Evolutionary conservation across 2,888 invertebrate genomes (phyloP), one percentile per base, ranked within the genome.

Genomic region (Molanna angustata): DNA sequence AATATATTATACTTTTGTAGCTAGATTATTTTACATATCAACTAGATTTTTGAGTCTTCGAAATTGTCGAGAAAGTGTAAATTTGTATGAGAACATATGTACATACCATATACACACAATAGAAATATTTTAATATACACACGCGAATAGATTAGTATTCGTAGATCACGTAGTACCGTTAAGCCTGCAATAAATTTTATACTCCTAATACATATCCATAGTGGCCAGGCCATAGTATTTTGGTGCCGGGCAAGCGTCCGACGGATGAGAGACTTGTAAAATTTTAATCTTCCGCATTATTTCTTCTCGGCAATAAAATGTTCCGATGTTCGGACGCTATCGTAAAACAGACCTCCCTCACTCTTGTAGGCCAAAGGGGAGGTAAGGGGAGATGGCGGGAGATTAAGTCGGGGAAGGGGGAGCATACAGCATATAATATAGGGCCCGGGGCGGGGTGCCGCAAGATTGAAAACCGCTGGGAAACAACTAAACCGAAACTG

Each of bases 241-340:
- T 35, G 16, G 22, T n/a, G 42, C 19, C 46, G 20, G 13, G 22
- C 49, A 22, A 13, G n/a, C 42, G 35, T 19, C 9, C 33, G 16
- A 18, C 22, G 19, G 27, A 42, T 42, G 33, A 35, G 33, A 45
- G 41, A 53, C 57, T 53, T 57, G 57, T 57, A 54, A 57, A 57
- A 54, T 57, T 57, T 57, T 57, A 57, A 57, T 57, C 57, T 49
- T 47, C 50, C 53, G 57, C 57, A 57, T 57, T 57, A 57, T 57
- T 57, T 57, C 50, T 57, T 49, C 22, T 47, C 47, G 48, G 57
- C 57, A 57, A 54, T 57, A 57, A 57, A 57, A 57, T 57, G 57
- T 40, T 57, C 53, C 57, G 53, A 57, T 57, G 48, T 52, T 18
- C 51, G 53, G 53, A 49, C 45, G 37, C 42, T 51, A 51, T 54